Evolutionary conservation across 1,140 invertebrate genomes (phyloP), one percentile per base, ranked within the genome.

Genomic region (Oscheius sp.): DNA sequence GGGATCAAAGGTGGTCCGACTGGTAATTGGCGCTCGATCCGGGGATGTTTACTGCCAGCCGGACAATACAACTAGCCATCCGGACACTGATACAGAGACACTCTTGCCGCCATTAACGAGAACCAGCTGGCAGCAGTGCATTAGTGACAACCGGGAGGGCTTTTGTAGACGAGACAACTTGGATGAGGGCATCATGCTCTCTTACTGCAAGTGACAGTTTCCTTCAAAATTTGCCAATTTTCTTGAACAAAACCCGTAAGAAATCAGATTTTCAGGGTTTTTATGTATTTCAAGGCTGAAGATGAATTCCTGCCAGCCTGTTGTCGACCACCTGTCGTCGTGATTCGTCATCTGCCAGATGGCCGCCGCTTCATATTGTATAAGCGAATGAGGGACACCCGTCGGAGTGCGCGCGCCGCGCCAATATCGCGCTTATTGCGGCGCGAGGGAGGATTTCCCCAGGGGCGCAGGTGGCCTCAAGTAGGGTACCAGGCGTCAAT

Each of bases 51-150:
- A 55, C 49, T 7, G 49, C 7, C 49, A 55, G 49, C 49, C 49
- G 49, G 23, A 55, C 49, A 55, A 55, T 55, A 55, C 23, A 55
- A 55, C 49, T 55, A 55, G 49, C 49, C 49, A 55, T 23, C 49
- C 49, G 49, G n/a, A 55, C 15, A 55, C 49, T 55, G 49, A 55
- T 55, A 55, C 23, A 26, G 49, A 4, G 4, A n/a, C 38, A 42
- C n/a, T 42, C 7, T 42, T 42, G 7, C 38, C 7, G n/a, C n/a
- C n/a, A n/a, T n/a, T n/a, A n/a, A n/a, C n/a, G n/a, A n/a, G n/a
- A n/a, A n/a, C n/a, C n/a, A n/a, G n/a, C n/a, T n/a, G n/a, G n/a
- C n/a, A n/a, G n/a, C n/a, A n/a, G n/a, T n/a, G n/a, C n/a, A n/a
- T n/a, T n/a, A n/a, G n/a, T n/a, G n/a, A n/a, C n/a, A n/a, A n/a